These are phyloP conservation scores for Aphaenogaster floridana DNA, from an alignment of 1,140 invertebrate species.

Conservation along the genomic window DNA sequence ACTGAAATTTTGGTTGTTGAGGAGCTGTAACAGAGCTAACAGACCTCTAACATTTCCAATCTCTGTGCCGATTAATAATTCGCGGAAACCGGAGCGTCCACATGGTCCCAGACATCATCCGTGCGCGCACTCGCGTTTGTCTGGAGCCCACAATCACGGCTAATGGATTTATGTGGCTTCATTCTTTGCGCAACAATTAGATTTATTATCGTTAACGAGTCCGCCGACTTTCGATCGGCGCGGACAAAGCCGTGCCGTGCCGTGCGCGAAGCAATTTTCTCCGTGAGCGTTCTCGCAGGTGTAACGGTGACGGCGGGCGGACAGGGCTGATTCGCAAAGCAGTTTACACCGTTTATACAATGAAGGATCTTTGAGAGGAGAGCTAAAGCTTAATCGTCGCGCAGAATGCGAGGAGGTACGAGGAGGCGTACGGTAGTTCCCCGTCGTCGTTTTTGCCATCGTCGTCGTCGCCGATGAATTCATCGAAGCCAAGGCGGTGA, in stretches of 20 bases:
- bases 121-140: conserved; percentile 37
- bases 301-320: conserved; percentile 59
- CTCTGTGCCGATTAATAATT: conserved; percentile 57
- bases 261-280: conserved; percentile 71
- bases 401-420: not conserved
- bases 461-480: conserved; percentile 63
- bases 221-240: conserved; percentile 68
- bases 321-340: conserved; percentile 66
- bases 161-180: conserved; percentile 59
- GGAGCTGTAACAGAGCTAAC: conserved; percentile 42
- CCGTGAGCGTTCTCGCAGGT: conserved; percentile 59
- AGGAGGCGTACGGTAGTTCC: conserved; percentile 40
- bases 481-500: conserved; percentile 76
- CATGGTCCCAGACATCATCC: conserved; percentile 17
- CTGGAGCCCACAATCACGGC: conserved; percentile 52
- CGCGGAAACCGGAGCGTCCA: conserved; percentile 19
- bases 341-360: conserved; percentile 77
- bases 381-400: conserved; percentile 71
- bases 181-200: conserved; percentile 62
- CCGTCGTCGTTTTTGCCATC: conserved; percentile 64
- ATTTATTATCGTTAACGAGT: conserved; percentile 72
- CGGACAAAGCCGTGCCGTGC: conserved; percentile 66
- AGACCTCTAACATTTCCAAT: conserved; percentile 53
- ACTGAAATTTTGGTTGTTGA: conserved; percentile 31
- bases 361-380: conserved; percentile 70